A percentile compares a stretch with the other conserved stretches of the same genome.
Conservation (phyloP, 2,888 invertebrate species). For the Cantharis rustica region DNA sequence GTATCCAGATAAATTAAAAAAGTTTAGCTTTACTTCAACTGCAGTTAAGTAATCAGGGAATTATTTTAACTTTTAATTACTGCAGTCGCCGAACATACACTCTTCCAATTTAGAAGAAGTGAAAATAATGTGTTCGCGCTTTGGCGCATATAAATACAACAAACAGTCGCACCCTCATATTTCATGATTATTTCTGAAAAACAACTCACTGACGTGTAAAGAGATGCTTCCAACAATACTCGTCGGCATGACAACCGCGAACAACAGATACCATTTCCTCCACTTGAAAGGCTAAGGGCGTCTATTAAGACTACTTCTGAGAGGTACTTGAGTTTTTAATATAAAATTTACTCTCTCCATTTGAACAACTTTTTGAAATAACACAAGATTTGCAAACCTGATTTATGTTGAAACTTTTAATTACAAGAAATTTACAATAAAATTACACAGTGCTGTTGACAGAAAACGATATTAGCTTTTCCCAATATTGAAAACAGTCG, state of each 20-base stretch:
- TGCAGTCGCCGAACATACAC: not conserved
- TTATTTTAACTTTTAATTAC: not conserved
- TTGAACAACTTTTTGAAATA: not conserved
- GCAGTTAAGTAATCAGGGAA: not conserved
- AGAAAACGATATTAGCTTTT: not conserved
- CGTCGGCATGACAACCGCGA: slow-evolving; percentile 49
- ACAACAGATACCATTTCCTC: slow-evolving; percentile 28
- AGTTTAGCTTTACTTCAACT: not conserved
- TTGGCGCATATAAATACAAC: slow-evolving; percentile 34
- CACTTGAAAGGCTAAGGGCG: slow-evolving; percentile 21
- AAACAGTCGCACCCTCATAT: slow-evolving; percentile 44
- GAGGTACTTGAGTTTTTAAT: slow-evolving; percentile 24
- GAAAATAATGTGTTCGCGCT: slow-evolving; percentile 11
- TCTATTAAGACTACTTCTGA: slow-evolving; percentile 27
- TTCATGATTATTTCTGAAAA: slow-evolving; percentile 47
- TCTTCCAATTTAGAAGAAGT: not conserved
- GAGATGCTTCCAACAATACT: slow-evolving; percentile 43
- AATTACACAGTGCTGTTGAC: not conserved
- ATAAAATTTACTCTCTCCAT: slow-evolving; percentile 3
- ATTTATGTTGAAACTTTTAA: slow-evolving; percentile 18
- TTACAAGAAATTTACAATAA: not conserved
- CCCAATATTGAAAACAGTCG: not conserved
- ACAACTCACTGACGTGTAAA: slow-evolving; percentile 43
- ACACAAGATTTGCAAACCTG: slow-evolving; percentile 9
- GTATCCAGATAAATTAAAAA: not conserved